Evolutionary conservation across 2,113 vertebrate species (phyloP), one percentile per base, ranked within the genome.

Genomic region (Callionymus lyra): DNA sequence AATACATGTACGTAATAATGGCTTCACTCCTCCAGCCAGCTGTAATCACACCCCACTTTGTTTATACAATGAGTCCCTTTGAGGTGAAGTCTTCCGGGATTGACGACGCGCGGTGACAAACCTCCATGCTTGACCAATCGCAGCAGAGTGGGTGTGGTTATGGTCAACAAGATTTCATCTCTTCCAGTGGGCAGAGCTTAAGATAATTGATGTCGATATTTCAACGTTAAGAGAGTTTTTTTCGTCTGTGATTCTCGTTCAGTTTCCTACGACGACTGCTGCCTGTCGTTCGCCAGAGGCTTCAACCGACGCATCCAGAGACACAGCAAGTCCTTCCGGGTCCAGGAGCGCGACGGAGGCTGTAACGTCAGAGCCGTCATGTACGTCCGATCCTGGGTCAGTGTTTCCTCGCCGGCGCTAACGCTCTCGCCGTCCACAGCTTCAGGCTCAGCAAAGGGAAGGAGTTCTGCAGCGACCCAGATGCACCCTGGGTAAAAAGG

Each of bases 221-320:
- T n/a, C n/a, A n/a, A n/a, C n/a, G n/a, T n/a, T n/a, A n/a, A n/a
- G n/a, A n/a, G n/a, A n/a, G n/a, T n/a, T n/a, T n/a, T n/a, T n/a
- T n/a, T n/a, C n/a, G n/a, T n/a, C n/a, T n/a, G n/a, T 27, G 21
- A 27, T 15, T 18, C 5, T 31, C 10, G 46, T 53, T 16, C 34
- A 87, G 85, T 63, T 9, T 45, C 68, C 15, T 85, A 68, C 38
- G 83, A 85, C 1, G 82, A 87, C 71, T 87, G 85, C 68, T 87
- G 85, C 41, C 56, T 85, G 18, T 56, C 4, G 1, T 83, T 84
- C 31, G 59, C 59, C 17, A 65, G 3, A 2, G 6, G 0, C 13
- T 0, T 77, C 2, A 13, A 0, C 4, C 0, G 0, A 0, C 0
- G 0, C 0, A 6, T 0, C 6, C 42, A 10, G 6, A 74, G 2